Evolutionary conservation across 2,888 invertebrate species (phyloP), one percentile per base, ranked within the genome.

Genomic region (Flexamia atlantica): DNA sequence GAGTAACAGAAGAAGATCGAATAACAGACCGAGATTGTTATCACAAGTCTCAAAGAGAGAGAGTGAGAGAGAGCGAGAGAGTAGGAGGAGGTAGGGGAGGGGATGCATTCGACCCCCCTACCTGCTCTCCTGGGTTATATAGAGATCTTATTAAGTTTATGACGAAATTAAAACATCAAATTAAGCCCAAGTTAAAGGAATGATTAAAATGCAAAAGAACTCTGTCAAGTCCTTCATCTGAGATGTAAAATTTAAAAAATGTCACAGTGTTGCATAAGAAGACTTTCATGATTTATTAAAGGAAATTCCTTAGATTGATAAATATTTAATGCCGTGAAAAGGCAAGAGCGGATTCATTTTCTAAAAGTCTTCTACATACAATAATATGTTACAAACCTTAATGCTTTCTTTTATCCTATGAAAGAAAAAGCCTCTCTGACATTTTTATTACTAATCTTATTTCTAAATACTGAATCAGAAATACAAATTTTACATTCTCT

Each of bases 21-120:
- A 57, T 79, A 79, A 79, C 79, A 79, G 79, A 32, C 79, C 30
- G 79, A 57, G 79, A 57, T 79, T 79, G 79, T 76, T 76, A 76
- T 42, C 46, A 28, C 28, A 12, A 42, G 25, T 76, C 23, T 32
- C 20, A 36, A 70, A 36, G 36, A 70, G 36, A 76, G 74, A 46
- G 42, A 17, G 20, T 25, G 72, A 7, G n/a, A 17, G 32, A 70
- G 30, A 70, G 32, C 7, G 74, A 46, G 42, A 17, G 20, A 36
- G 72, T 3, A 7, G n/a, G 32, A 70, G 30, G 32, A n/a, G 17
- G 36, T 36, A 9, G 36, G 36, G 36, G 9, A 9, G 36, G 36
- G 50, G 17, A 10, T 10, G 9, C 5, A 7, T 36, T 14, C 25
- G 5, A 28, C 28, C 7, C 28, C 64, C 64, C 64, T 23, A 53